Evolutionary conservation across 2,113 vertebrate species (phyloP).

Genomic region (Clarias magur): DNA sequence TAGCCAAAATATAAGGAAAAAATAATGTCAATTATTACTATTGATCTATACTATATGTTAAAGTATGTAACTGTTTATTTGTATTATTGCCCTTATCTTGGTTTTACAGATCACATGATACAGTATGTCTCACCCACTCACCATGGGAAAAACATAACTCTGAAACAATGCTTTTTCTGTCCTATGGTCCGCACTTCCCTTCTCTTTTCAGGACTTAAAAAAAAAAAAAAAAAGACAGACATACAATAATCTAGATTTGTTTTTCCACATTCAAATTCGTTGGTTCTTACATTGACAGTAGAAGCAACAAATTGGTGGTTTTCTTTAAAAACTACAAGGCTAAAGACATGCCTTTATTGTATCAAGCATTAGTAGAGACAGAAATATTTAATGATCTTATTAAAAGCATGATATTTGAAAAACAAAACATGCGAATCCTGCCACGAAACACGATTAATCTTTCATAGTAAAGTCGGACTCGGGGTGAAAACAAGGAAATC

Average conservation of each 20-base stretch:
- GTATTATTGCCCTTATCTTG: neutral
- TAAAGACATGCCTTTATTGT: neutral
- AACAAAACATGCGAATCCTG: neutral
- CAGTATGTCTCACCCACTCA: neutral
- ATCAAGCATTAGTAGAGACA: neutral
- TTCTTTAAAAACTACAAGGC: neutral
- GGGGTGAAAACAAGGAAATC: neutral
- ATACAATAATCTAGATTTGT: neutral
- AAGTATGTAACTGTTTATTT: neutral
- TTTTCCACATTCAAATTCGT: neutral
- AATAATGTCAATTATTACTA: neutral
- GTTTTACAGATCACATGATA: neutral
- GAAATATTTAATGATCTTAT: constrained; percentile 3
- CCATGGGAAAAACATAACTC: neutral
- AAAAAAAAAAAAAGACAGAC: neutral
- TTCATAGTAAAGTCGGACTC: neutral
- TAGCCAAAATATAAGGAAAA: no score
- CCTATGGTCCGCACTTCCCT: neutral
- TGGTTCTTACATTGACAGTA: neutral
- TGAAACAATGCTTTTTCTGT: neutral
- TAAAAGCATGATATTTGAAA: neutral
- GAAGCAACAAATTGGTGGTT: neutral
- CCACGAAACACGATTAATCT: neutral
- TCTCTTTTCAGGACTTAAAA: neutral
- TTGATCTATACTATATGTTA: neutral